Evolutionary conservation across 2,888 invertebrate species (phyloP), one percentile per base, ranked within the genome.

Genomic region (Opisthograptis luteolata): DNA sequence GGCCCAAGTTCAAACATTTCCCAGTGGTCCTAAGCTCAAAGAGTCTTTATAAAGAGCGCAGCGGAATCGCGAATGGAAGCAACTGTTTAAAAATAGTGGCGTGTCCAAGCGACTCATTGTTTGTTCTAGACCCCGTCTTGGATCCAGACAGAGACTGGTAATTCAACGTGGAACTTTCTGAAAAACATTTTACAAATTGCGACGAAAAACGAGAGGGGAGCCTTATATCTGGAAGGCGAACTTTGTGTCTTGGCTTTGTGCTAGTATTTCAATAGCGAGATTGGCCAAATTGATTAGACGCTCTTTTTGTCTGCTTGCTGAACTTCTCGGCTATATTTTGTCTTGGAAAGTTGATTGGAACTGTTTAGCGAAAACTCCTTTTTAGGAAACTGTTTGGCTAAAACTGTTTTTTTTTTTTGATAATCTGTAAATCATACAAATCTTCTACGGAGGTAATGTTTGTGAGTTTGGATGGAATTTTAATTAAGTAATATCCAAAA

Each of bases 21-120:
- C 35, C 8, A 8, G 25, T 35, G 39, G 50, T 54, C 39, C 14
- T 43, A 49, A 64, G 51, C 66, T 68, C 68, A 72, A 72, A 72
- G 69, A 62, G 60, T 64, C 65, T 73, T 70, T 70, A 64, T 63
- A 70, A 60, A 66, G 63, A 66, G 66, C 43, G 66, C 50, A 61
- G 60, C 43, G 55, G 68, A 68, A 67, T 70, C 59, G 61, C 61
- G 60, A 73, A 64, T 68, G 68, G 63, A 64, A 66, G 36, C 34
- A 37, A 43, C 47, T 43, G 19, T 28, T 43, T 47, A 39, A 40
- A 50, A 58, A 55, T 52, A 43, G 60, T 50, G 37, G 37, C 55
- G 53, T 60, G 55, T 64, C 58, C 55, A 54, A 49, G 46, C 46
- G 25, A 45, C 19, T 55, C 54, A 61, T 64, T 69, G 68, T 69